Conservation (phyloP, 2,888 invertebrate species). For the Zygaena filipendulae region DNA sequence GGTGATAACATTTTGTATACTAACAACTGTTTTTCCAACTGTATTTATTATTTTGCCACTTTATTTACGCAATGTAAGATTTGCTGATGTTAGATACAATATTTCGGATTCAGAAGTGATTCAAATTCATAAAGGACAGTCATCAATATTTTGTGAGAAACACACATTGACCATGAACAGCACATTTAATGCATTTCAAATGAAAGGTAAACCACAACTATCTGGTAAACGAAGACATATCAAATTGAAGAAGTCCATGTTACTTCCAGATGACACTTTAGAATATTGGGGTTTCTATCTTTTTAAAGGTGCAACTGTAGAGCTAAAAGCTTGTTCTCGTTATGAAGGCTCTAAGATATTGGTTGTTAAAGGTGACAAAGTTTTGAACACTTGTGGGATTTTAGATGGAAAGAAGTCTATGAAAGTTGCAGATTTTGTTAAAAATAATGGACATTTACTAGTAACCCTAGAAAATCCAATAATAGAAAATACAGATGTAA, state of each 20-base stretch:
- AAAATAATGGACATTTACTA: slow-evolving; percentile 67
- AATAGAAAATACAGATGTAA: slow-evolving; percentile 17
- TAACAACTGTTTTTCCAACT: slow-evolving; percentile 81
- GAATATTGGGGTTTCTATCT: slow-evolving; percentile 92
- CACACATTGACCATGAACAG: slow-evolving; percentile 83
- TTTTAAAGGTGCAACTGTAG: slow-evolving; percentile 80
- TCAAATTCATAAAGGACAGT: slow-evolving; percentile 84
- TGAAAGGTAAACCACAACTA: slow-evolving; percentile 75
- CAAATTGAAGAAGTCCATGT: slow-evolving; percentile 83
- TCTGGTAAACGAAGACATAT: slow-evolving; percentile 79
- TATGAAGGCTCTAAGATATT: slow-evolving; percentile 82
- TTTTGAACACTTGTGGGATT: slow-evolving; percentile 81
- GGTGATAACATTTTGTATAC: slow-evolving; percentile 80
- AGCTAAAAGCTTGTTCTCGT: slow-evolving; percentile 82
- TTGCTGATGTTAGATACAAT: slow-evolving; percentile 80
- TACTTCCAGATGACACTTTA: slow-evolving; percentile 83
- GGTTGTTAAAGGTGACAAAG: slow-evolving; percentile 83
- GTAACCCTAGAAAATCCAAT: slow-evolving; percentile 51
- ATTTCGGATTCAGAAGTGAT: slow-evolving; percentile 88
- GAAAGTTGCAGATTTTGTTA: slow-evolving; percentile 68
- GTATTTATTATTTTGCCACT: slow-evolving; percentile 80
- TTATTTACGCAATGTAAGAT: slow-evolving; percentile 79
- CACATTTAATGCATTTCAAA: slow-evolving; percentile 77
- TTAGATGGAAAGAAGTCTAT: slow-evolving; percentile 77
- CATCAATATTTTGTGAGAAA: slow-evolving; percentile 83